Evolutionary conservation across 2,113 vertebrate species (phyloP).

Genomic region (Callaeas wilsoni): DNA sequence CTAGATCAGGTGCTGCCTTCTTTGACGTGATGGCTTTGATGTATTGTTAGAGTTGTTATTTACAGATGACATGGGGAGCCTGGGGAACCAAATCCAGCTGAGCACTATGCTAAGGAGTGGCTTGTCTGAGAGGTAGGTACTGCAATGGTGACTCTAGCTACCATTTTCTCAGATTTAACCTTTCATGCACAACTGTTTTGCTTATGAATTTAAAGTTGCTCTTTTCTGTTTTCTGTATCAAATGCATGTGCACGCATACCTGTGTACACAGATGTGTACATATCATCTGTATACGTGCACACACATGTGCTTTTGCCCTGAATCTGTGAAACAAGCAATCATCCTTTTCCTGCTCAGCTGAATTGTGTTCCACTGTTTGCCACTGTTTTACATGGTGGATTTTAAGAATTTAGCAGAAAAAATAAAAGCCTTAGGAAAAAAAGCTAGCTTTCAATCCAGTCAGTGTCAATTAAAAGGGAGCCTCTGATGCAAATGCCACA

Average conservation of each 20-base stretch:
- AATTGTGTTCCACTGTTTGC: neutral
- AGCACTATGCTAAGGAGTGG: neutral
- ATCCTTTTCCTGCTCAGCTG: neutral
- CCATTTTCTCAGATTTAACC: neutral
- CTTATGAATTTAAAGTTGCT: neutral
- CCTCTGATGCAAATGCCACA: conserved; percentile 81
- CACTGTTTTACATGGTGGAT: neutral
- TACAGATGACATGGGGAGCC: neutral
- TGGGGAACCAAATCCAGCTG: neutral
- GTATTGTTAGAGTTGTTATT: neutral
- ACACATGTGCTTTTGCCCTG: neutral
- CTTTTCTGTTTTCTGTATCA: neutral
- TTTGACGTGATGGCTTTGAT: neutral
- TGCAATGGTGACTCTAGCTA: neutral
- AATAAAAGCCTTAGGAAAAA: conserved; percentile 15
- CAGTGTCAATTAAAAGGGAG: conserved; percentile 74
- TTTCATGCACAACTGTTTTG: neutral
- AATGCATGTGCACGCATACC: neutral
- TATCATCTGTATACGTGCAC: rapidly evolving
- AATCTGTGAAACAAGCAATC: neutral
- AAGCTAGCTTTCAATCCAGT: conserved; percentile 36
- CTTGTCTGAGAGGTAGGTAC: neutral
- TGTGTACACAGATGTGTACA: neutral
- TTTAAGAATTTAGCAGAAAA: conserved; percentile 54
- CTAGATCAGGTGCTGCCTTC: neutral